phyloP scores from a whole-genome alignment of 2,797 vertebrate genomes.

The Coregonus ussuriensis region DNA sequence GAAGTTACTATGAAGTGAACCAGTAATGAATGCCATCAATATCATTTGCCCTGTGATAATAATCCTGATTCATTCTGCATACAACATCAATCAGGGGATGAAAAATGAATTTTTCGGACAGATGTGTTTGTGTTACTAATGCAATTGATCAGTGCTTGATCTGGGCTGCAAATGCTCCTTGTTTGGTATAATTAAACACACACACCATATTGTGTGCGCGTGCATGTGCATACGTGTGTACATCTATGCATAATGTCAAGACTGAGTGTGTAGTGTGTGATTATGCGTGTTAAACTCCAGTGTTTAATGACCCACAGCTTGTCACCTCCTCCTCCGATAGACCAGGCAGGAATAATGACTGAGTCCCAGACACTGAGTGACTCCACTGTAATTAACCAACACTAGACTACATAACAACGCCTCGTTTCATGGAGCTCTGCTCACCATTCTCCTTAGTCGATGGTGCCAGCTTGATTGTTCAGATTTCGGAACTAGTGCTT shows the following conservation, averaged over 20 bases:
- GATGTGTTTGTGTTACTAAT: background rate
- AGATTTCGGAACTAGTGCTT: too few species aligned
- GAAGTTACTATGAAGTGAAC: slow-evolving; percentile 8
- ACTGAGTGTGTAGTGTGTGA: slow-evolving; percentile 38
- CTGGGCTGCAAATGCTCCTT: too few species aligned
- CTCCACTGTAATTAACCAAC: slow-evolving; percentile 69
- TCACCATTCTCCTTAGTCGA: background rate
- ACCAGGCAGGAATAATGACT: slow-evolving; percentile 64
- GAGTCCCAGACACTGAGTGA: slow-evolving; percentile 59
- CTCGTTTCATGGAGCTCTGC: background rate
- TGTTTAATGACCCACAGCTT: slow-evolving; percentile 64
- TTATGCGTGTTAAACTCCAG: slow-evolving; percentile 57
- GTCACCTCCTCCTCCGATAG: slow-evolving; percentile 36
- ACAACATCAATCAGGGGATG: background rate
- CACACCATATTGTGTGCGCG: slow-evolving; percentile 7
- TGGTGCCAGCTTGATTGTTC: too few species aligned
- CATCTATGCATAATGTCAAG: background rate
- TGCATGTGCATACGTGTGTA: background rate
- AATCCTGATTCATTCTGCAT: background rate
- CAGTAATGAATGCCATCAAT: slow-evolving; percentile 1
- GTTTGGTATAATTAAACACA: background rate
- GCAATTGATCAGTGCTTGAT: background rate
- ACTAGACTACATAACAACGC: slow-evolving; percentile 20
- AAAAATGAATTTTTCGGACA: background rate
- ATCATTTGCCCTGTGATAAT: background rate